Percentiles rank a stretch among this genome's conserved stretches.
Evolutionary conservation across 2,113 vertebrate genomes (phyloP).

Genomic region (Actinemys pallida): DNA sequence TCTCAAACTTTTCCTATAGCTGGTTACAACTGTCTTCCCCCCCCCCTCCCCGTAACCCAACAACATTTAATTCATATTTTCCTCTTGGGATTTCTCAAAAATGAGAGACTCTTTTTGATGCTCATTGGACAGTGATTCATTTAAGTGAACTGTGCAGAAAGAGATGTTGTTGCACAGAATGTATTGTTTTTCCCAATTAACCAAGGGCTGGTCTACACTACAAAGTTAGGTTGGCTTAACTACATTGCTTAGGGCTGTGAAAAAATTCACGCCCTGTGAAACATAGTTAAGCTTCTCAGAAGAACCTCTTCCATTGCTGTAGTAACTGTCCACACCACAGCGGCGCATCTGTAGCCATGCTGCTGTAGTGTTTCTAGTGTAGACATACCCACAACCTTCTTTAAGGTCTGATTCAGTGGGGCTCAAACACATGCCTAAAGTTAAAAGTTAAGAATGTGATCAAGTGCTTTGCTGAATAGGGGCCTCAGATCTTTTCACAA

Average conservation of each 20-base stretch:
- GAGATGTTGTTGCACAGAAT: not conserved
- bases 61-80: not conserved
- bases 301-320: not conserved
- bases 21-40: not conserved
- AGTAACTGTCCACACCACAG: not conserved
- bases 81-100: not conserved
- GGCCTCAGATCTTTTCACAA: not conserved
- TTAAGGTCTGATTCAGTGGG: not conserved
- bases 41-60: not conserved
- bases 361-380: not conserved
- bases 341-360: not conserved
- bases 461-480: not conserved
- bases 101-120: too few relatives aligned
- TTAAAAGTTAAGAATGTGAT: not conserved
- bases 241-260: not conserved
- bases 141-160: not conserved
- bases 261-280: not conserved
- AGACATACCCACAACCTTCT: not conserved
- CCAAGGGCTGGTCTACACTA: not conserved
- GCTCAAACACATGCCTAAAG: not conserved
- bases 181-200: not conserved
- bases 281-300: not conserved
- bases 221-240: not conserved
- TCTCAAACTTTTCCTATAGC: not conserved
- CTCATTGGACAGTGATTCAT: not conserved